Evolutionary conservation across 2,113 vertebrate genomes (phyloP).

Genomic region (Podiceps cristatus): DNA sequence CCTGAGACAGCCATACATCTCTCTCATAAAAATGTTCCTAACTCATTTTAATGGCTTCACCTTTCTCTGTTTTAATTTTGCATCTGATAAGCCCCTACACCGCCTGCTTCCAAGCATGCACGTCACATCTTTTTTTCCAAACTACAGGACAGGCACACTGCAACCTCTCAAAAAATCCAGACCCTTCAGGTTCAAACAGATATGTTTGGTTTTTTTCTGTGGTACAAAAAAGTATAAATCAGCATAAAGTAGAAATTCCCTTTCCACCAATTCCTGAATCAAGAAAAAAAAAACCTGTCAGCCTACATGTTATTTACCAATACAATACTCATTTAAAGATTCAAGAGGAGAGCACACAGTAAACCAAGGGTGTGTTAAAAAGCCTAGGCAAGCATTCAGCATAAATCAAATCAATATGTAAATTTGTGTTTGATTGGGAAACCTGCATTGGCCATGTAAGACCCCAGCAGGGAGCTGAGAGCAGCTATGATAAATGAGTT

Average conservation of each 20-base stretch:
- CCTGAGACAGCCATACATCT: neutral
- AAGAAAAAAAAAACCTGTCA: neutral
- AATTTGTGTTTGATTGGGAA: constrained; percentile 17
- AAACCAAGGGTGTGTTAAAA: neutral
- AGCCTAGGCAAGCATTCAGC: neutral
- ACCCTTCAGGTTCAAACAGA: neutral
- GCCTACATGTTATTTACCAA: neutral
- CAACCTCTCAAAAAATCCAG: neutral
- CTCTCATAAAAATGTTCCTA: neutral
- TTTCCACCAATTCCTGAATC: neutral
- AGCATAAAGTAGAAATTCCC: neutral
- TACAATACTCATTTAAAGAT: neutral
- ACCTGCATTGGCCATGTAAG: neutral
- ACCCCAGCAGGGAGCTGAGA: constrained; percentile 36
- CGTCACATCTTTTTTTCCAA: neutral
- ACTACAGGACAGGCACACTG: neutral
- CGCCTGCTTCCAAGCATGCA: neutral
- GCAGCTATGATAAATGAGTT: constrained; percentile 21
- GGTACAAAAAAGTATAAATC: neutral
- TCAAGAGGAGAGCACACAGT: neutral
- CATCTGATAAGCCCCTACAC: neutral
- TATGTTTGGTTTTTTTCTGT: rapidly evolving
- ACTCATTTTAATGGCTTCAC: neutral
- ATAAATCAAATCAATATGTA: constrained; percentile 45
- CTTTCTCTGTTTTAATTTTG: neutral